Conservation (phyloP, 2,113 vertebrate species). For the Phalacrocorax brasilianus region DNA sequence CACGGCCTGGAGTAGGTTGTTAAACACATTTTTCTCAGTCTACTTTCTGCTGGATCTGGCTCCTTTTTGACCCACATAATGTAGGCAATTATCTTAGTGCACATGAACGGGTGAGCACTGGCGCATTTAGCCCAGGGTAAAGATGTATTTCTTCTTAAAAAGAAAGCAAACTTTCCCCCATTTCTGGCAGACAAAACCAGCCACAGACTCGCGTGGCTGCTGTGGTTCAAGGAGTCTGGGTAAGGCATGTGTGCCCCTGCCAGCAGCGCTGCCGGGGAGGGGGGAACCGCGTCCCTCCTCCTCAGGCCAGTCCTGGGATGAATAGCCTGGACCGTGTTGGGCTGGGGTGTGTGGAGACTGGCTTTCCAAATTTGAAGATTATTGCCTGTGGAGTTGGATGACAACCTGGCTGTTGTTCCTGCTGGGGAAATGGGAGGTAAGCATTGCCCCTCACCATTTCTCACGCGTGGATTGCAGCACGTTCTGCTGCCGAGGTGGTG, state of each 20-base stretch:
- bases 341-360: background rate
- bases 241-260: background rate
- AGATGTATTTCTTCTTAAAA: background rate
- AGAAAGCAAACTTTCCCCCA: background rate
- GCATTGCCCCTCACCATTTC: background rate
- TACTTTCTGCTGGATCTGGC: background rate
- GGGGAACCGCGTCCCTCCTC: background rate
- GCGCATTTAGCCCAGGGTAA: background rate
- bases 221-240: background rate
- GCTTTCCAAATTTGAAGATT: background rate
- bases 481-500: background rate
- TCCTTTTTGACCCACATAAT: background rate
- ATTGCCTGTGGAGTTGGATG: background rate
- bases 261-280: rapidly evolving
- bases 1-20: background rate
- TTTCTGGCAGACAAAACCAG: background rate
- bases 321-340: background rate
- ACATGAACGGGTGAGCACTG: background rate
- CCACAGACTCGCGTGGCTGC: background rate
- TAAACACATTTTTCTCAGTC: background rate
- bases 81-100: background rate
- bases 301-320: background rate
- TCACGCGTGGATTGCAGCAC: rapidly evolving
- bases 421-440: background rate
- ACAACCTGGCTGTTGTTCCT: background rate